phyloP scores from a whole-genome alignment of 1,140 invertebrate species.

The Andrena cerasifolii region DNA sequence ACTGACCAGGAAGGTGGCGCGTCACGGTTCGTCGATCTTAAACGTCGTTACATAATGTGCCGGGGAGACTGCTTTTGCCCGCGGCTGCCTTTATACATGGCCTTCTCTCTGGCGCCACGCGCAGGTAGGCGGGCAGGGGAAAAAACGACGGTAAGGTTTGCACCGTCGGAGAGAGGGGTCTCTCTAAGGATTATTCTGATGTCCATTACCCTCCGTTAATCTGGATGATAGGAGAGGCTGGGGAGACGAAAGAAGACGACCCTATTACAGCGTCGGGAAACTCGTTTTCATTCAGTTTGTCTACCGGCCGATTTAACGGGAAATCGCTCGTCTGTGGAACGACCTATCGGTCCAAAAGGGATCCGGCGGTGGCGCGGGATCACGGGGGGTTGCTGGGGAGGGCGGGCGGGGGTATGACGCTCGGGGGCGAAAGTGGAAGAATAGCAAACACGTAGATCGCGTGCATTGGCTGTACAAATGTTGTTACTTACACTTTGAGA shows the following conservation, averaged over 20 bases:
- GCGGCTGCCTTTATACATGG: constrained; percentile 39
- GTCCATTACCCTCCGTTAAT: constrained; percentile 37
- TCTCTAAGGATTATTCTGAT: constrained; percentile 1
- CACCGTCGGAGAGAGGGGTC: too few relatives aligned
- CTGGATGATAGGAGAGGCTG: constrained; percentile 17
- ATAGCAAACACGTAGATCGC: constrained; percentile 16
- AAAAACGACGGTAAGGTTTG: neutral
- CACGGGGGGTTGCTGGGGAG: too few relatives aligned
- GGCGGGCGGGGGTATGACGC: neutral
- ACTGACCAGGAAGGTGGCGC: constrained; percentile 29
- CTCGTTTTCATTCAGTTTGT: constrained; percentile 56
- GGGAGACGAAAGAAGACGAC: constrained; percentile 7
- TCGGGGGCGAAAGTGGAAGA: neutral
- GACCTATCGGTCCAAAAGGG: constrained; percentile 45
- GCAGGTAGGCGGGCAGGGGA: neutral
- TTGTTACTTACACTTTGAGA: constrained; percentile 19
- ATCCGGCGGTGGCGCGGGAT: too few relatives aligned
- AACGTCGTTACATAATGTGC: constrained; percentile 56
- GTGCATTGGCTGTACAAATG: constrained; percentile 4
- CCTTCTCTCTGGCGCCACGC: neutral
- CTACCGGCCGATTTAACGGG: constrained; percentile 52
- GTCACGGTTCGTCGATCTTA: constrained; percentile 55
- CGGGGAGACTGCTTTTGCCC: constrained; percentile 31
- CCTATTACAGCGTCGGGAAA: constrained; percentile 36
- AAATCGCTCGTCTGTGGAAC: constrained; percentile 56